These are phyloP conservation scores for Radopholus similis DNA, from an alignment of 1,140 invertebrate genomes.

Conservation along the genomic window DNA sequence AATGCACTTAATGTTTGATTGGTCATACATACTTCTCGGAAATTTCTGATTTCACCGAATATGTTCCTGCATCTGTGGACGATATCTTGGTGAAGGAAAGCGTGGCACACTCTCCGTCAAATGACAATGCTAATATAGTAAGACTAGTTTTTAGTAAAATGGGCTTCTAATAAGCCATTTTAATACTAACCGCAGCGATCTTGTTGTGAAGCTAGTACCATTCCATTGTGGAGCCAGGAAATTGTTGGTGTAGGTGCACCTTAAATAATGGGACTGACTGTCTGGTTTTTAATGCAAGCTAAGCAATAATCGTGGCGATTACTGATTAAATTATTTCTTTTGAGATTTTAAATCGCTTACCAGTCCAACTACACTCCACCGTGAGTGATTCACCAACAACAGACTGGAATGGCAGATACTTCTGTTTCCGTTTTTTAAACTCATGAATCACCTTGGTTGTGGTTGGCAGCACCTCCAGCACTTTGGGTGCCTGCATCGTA, in stretches of 20 bases:
- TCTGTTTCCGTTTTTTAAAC: constrained; percentile 6
- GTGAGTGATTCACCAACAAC: constrained; percentile 38
- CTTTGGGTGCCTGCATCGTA: constrained; percentile 43
- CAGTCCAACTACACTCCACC: constrained; percentile 52
- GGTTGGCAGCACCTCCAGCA: constrained; percentile 56
- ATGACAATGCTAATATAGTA: not conserved
- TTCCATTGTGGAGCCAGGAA: constrained; percentile 47
- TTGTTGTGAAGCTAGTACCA: constrained; percentile 38
- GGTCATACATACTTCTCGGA: constrained; percentile 39
- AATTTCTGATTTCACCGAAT: constrained; percentile 90
- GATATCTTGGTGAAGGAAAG: constrained; percentile 79
- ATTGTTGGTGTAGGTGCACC: constrained; percentile 41
- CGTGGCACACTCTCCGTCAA: constrained; percentile 62
- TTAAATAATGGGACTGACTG: not conserved
- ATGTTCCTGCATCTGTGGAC: constrained; percentile 85
- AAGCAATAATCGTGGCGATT: too few species aligned
- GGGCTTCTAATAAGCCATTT: too few species aligned
- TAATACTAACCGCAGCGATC: constrained; percentile 45
- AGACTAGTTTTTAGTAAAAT: not conserved
- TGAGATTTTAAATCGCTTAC: not conserved
- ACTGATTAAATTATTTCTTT: not conserved
- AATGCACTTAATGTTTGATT: constrained; percentile 40
- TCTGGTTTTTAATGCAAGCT: too few species aligned
- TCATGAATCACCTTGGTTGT: constrained; percentile 24
- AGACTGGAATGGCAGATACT: constrained; percentile 21